Conservation (phyloP, 2,113 vertebrate species). For the Cisticola juncidis region DNA sequence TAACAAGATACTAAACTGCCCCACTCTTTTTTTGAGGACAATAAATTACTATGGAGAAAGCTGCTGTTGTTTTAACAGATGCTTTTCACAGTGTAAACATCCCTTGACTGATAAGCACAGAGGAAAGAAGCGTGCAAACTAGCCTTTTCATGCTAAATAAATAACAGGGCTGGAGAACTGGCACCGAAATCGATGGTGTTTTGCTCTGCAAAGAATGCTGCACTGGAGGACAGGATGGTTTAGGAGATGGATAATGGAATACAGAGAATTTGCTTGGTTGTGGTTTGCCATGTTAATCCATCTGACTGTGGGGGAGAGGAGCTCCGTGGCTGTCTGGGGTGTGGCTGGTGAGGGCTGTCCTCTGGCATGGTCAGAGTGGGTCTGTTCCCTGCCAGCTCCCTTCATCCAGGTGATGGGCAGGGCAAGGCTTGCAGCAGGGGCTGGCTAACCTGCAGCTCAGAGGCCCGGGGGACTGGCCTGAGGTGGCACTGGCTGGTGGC, state of each 20-base stretch:
- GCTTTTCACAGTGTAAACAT: conserved; percentile 41
- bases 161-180: conserved; percentile 3
- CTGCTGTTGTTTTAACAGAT: conserved; percentile 46
- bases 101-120: conserved; percentile 56
- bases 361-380: neutral
- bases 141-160: conserved; percentile 20
- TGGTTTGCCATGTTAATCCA: neutral
- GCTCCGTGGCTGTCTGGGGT: neutral
- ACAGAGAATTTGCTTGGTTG: neutral
- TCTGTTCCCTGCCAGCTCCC: neutral
- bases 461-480: accelerated
- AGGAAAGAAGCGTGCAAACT: neutral
- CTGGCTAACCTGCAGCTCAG: neutral
- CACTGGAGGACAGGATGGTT: neutral
- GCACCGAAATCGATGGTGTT: conserved; percentile 20
- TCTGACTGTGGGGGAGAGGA: neutral
- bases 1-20: conserved; percentile 55
- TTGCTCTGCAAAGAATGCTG: neutral
- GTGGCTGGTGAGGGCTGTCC: neutral
- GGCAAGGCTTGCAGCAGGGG: neutral
- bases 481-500: neutral
- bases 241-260: neutral
- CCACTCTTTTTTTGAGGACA: conserved; percentile 22
- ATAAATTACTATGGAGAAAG: conserved; percentile 43
- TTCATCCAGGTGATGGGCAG: neutral